Evolutionary conservation across 2,888 invertebrate genomes (phyloP).

Genomic region (Gerris lacustris): DNA sequence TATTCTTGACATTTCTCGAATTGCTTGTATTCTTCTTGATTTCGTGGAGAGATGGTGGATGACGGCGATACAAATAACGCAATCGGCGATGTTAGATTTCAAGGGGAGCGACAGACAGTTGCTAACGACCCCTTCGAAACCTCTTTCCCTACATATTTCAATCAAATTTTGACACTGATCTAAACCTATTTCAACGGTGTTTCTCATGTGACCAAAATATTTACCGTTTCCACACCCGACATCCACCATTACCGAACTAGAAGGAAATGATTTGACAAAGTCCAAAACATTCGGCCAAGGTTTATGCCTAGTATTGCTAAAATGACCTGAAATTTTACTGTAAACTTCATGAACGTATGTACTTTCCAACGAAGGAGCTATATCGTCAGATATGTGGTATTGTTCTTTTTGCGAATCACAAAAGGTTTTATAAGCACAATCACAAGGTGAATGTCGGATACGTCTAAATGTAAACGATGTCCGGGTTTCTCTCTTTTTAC

Average conservation of each 20-base stretch:
- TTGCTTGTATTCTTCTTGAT: slow-evolving; percentile 59
- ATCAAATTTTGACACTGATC: slow-evolving; percentile 62
- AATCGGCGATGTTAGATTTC: slow-evolving; percentile 56
- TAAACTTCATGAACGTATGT: slow-evolving; percentile 81
- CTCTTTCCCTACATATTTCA: slow-evolving; percentile 48
- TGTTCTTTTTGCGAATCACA: slow-evolving; percentile 49
- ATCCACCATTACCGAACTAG: slow-evolving; percentile 67
- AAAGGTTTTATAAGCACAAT: slow-evolving; percentile 48
- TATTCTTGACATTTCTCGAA: slow-evolving; percentile 62
- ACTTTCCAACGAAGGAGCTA: slow-evolving; percentile 55
- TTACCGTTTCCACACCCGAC: slow-evolving; percentile 98
- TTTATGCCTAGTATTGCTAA: slow-evolving; percentile 84
- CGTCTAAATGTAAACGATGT: slow-evolving; percentile 80
- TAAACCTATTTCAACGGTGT: slow-evolving; percentile 60
- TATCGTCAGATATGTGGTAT: slow-evolving; percentile 31
- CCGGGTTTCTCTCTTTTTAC: slow-evolving; percentile 44
- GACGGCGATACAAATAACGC: slow-evolving; percentile 85
- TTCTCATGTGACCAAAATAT: slow-evolving; percentile 57
- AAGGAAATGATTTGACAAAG: slow-evolving; percentile 56
- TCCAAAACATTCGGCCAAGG: slow-evolving; percentile 84
- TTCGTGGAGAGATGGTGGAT: slow-evolving; percentile 84
- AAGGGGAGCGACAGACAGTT: slow-evolving; percentile 68
- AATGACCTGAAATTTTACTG: slow-evolving; percentile 85
- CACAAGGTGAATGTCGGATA: slow-evolving; percentile 45
- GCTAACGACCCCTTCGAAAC: slow-evolving; percentile 56